Base-by-base conservation (phyloP, 2,113 vertebrate species). In the Hippocampus comes region DNA sequence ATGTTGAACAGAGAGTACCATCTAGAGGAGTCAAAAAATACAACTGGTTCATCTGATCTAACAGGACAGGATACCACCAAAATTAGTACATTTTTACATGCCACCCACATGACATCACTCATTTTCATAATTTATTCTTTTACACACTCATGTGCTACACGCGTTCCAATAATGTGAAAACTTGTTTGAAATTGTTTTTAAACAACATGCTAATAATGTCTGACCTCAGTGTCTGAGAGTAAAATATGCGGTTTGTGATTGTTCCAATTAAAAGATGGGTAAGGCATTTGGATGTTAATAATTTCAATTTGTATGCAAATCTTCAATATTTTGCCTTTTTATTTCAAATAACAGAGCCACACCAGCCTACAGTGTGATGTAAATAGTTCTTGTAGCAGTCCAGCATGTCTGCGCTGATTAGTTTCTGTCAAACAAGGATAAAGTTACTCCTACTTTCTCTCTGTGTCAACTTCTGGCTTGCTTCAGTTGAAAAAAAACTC, bases 231-330 rank as follows among this genome's bases (percentile, higher is more conserved):
- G 30, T 74, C 74, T 72, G 70, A 70, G 51, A 75, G 76, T 15
- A 21, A 66, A 70, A 68, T 75, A 8, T 43, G 60, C 38, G 49
- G 71, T 68, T 78, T 68, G 60, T 73, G 77, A 90, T 85, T 84
- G 67, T 30, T 63, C 30, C 27, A 63, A 63, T 63, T 63, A 63
- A 42, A 11, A 21, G 61, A 71, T 64, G 63, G 78, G 82, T 70
- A 87, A 69, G 63, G 74, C 66, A 68, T 82, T 74, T 76, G 70
- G 41, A 59, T 57, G 74, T 72, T 70, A 84, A 86, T 72, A 46
- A 85, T 85, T 89, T 83, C 80, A 91, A 91, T 91, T 91, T 91
- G 83, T 87, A 92, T 92, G 89, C 82, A 87, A 90, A 90, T 91
- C 69, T 60, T 67, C 46, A 70, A 73, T 3, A 51, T 66, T 72